phyloP scores from a whole-genome alignment of 2,113 vertebrate genomes.

The Strigops habroptila region DNA sequence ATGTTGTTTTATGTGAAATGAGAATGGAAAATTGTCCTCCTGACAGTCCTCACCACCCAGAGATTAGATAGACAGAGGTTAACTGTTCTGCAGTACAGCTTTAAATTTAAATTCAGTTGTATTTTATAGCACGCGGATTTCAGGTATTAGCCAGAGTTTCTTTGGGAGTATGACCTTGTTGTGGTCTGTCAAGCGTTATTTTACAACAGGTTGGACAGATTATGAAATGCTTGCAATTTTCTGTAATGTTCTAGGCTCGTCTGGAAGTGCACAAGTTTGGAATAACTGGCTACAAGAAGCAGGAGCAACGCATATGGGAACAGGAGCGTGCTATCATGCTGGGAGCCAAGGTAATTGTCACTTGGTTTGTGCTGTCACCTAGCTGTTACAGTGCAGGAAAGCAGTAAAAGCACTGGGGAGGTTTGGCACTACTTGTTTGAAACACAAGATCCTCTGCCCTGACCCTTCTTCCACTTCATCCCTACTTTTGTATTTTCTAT shows the following conservation, averaged over 20 bases:
- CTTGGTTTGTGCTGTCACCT: background rate
- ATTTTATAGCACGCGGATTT: background rate
- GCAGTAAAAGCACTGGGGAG: accelerated
- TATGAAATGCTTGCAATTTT: background rate
- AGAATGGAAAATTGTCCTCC: background rate
- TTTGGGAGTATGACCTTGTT: background rate
- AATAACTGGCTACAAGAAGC: conserved; percentile 91
- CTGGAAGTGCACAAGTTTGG: conserved; percentile 95
- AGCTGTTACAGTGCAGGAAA: background rate
- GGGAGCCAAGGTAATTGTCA: conserved; percentile 82
- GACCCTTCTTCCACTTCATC: background rate
- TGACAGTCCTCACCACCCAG: background rate
- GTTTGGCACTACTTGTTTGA: background rate
- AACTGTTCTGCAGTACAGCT: background rate
- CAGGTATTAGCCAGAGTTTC: background rate
- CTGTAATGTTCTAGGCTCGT: conserved; percentile 77
- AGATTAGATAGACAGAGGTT: background rate
- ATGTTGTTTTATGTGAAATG: background rate
- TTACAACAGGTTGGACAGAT: background rate
- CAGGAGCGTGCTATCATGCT: conserved; percentile 91
- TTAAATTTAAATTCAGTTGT: background rate
- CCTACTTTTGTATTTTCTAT: background rate
- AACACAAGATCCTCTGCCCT: background rate
- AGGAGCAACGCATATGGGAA: conserved; percentile 86
- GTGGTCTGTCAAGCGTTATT: background rate